Evolutionary conservation across 2,113 vertebrate genomes (phyloP), one percentile per base, ranked within the genome.

Genomic region (Orycteropus afer): DNA sequence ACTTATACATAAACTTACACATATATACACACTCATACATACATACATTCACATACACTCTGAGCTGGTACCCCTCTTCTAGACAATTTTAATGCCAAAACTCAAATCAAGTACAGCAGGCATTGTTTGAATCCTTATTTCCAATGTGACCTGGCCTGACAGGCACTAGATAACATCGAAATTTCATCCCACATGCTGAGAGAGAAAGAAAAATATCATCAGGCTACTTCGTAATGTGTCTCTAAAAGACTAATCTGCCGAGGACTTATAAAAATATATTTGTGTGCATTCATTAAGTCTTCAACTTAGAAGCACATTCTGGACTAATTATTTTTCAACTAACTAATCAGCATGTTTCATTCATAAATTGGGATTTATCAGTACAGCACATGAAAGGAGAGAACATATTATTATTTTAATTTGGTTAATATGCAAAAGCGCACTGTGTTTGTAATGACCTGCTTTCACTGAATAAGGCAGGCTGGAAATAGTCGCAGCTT

Each of bases 401-500:
- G 98, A 98, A 98, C 98, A 97, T 97, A 97, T 98, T 98, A 98
- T 98, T 98, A 98, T 98, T 98, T 98, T 98, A 98, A 98, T 98
- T 98, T 98, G 98, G 97, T 97, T 97, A 98, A 98, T 98, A 98
- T 98, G 98, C 97, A 98, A 98, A 98, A 98, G 96, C 20, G 96
- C 90, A 11, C 96, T 97, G 97, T 98, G 95, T 98, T 98, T 97
- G 96, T 98, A 98, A 98, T 98, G 98, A 98, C 98, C 98, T 98
- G 98, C 98, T 98, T 98, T 98, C 98, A 98, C 97, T 98, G 97
- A 99, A 98, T 98, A 98, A 99, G 98, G 98, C 98, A 96, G 97
- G 97, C 99, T 99, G 98, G 98, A 99, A 99, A 99, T 99, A 99
- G 98, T 97, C 98, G 98, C 98, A 98, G 98, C 98, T 99, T 99